A percentile compares a stretch with the other conserved stretches of the same genome.
phyloP scores from a whole-genome alignment of 23 tunicate genomes.

The Styela clava region DNA sequence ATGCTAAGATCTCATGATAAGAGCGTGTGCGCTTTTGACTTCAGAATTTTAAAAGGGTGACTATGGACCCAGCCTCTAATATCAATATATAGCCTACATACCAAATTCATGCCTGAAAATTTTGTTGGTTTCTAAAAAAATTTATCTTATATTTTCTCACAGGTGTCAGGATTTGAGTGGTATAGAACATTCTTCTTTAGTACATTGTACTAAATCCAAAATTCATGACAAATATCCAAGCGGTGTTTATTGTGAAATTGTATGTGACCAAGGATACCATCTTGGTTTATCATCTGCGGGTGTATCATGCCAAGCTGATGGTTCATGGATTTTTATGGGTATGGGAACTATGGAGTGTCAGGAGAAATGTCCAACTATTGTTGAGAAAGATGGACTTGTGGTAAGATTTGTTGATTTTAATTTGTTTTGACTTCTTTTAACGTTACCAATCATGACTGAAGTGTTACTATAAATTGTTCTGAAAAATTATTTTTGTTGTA shows the following conservation, averaged over 20 bases:
- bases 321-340: constrained; percentile 1
- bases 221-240: background rate
- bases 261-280: constrained; percentile 30
- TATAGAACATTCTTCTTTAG: background rate
- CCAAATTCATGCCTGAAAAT: no score
- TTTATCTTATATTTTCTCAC: no score
- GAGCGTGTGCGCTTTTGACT: no score
- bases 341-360: constrained; percentile 13
- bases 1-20: no score
- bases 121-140: no score
- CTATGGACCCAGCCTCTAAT: no score
- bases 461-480: no score
- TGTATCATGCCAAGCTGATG: constrained; percentile 11
- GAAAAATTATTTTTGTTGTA: no score
- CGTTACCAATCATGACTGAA: no score
- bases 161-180: constrained; percentile 1
- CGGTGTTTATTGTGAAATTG: constrained; percentile 20
- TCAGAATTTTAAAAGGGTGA: no score
- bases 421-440: no score
- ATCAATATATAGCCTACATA: no score
- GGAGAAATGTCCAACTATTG: constrained; percentile 1
- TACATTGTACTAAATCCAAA: background rate
- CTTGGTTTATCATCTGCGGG: background rate
- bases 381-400: background rate
- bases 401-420: constrained; percentile 3